Conservation (phyloP, 2,113 vertebrate species). For the Catharus minimus region DNA sequence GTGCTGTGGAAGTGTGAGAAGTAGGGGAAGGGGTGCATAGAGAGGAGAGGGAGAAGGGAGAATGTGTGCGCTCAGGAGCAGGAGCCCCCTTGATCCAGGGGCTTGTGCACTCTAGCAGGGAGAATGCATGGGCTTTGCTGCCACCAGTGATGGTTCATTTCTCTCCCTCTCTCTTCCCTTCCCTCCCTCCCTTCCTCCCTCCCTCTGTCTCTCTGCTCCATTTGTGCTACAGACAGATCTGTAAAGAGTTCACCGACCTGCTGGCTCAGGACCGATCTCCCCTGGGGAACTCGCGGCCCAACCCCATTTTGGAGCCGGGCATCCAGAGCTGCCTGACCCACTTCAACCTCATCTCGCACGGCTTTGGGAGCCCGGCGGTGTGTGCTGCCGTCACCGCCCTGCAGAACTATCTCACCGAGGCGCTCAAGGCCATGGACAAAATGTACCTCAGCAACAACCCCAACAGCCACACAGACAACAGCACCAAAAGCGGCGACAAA, state of each 20-base stretch:
- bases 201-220: slow-evolving; percentile 53
- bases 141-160: slow-evolving; percentile 33
- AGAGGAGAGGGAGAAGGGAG: background rate
- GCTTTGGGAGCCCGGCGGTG: slow-evolving; percentile 96
- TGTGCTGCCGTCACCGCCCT: slow-evolving; percentile 96
- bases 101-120: background rate
- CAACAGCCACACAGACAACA: slow-evolving; percentile 97
- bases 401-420: slow-evolving; percentile 99
- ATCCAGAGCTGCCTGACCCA: slow-evolving; percentile 99
- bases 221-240: slow-evolving; percentile 92
- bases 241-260: slow-evolving; percentile 99
- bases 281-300: slow-evolving; percentile 95
- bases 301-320: slow-evolving; percentile 97
- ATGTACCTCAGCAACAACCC: slow-evolving; percentile 99
- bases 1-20: background rate
- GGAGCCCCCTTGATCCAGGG: background rate
- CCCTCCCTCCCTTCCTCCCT: background rate
- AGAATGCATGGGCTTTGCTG: background rate
- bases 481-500: slow-evolving; percentile 97
- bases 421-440: slow-evolving; percentile 99
- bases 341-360: slow-evolving; percentile 99
- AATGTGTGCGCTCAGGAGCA: accelerated
- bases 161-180: background rate
- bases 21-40: background rate
- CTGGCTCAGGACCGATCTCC: slow-evolving; percentile 99